These are phyloP conservation scores for Chromis chromis DNA, from an alignment of 2,797 vertebrate species.

Conservation along the genomic window DNA sequence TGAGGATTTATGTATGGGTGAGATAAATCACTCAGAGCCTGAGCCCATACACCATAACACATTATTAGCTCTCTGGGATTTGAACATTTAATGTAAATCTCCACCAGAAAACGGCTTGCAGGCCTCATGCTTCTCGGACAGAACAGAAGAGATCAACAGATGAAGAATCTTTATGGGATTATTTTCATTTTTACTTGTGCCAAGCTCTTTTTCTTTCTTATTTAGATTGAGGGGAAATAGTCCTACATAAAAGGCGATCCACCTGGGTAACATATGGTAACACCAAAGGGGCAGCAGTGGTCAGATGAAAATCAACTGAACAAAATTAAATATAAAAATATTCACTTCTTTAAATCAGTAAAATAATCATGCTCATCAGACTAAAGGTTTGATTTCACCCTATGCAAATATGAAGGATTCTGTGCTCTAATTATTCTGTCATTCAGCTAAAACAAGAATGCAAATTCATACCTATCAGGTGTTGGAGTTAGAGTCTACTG, in stretches of 20 bases:
- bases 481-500: not conserved
- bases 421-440: not conserved
- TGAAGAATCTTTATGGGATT: not conserved
- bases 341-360: too few relatives aligned
- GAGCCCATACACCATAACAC: not conserved
- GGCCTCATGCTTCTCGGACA: not conserved
- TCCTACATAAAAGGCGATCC: too few relatives aligned
- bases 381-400: not conserved
- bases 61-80: not conserved
- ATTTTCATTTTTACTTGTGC: not conserved
- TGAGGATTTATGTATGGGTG: not conserved
- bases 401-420: not conserved
- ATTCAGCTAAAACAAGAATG: not conserved
- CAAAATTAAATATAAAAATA: too few relatives aligned
- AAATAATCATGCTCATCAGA: too few relatives aligned
- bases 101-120: conserved; percentile 14
- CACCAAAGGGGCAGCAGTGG: too few relatives aligned
- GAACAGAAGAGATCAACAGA: not conserved
- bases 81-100: not conserved
- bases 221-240: too few relatives aligned
- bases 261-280: too few relatives aligned
- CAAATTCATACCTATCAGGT: not conserved
- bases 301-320: too few relatives aligned
- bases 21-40: conserved; percentile 1
- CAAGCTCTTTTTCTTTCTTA: too few relatives aligned